These are phyloP conservation scores for Bruchidius siliquastri DNA, from an alignment of 2,888 invertebrate genomes.

Conservation along the genomic window DNA sequence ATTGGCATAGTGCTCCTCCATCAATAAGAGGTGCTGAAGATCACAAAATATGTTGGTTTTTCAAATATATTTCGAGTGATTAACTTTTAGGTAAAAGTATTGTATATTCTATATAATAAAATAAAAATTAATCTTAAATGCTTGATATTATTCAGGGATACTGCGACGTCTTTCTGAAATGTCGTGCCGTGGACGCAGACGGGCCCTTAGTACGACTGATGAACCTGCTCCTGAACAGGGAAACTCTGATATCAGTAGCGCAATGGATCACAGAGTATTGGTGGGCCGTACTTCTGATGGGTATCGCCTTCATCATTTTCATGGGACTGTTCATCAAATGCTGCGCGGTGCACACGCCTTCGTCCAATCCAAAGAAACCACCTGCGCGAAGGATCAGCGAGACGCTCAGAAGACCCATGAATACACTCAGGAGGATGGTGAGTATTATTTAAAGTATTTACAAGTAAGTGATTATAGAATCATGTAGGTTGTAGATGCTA, in stretches of 20 bases:
- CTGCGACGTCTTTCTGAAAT: constrained; percentile 98
- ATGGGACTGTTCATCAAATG: constrained; percentile 99
- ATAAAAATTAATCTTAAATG: too few relatives aligned
- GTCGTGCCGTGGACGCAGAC: constrained; percentile 97
- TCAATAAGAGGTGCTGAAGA: too few relatives aligned
- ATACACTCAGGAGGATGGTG: constrained; percentile 84
- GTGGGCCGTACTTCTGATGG: constrained; percentile 92
- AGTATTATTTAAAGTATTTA: too few relatives aligned
- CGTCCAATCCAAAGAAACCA: constrained; percentile 95
- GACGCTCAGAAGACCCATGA: constrained; percentile 85
- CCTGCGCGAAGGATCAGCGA: constrained; percentile 92
- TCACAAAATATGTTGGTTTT: too few relatives aligned
- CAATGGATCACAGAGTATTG: constrained; percentile 94
- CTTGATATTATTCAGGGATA: constrained; percentile 81
- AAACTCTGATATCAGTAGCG: constrained; percentile 81
- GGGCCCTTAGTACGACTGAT: constrained; percentile 95
- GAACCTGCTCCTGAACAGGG: constrained; percentile 88
- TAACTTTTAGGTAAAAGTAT: too few relatives aligned
- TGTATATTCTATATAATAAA: too few relatives aligned
- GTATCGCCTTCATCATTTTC: constrained; percentile 85
- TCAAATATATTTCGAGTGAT: too few relatives aligned
- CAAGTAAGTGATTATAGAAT: too few relatives aligned
- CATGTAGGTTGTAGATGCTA: too few relatives aligned
- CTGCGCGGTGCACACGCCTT: constrained; percentile 99
- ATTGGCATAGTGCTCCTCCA: too few relatives aligned